Evolutionary conservation across 2,113 vertebrate genomes (phyloP).

Genomic region (Silurus meridionalis): DNA sequence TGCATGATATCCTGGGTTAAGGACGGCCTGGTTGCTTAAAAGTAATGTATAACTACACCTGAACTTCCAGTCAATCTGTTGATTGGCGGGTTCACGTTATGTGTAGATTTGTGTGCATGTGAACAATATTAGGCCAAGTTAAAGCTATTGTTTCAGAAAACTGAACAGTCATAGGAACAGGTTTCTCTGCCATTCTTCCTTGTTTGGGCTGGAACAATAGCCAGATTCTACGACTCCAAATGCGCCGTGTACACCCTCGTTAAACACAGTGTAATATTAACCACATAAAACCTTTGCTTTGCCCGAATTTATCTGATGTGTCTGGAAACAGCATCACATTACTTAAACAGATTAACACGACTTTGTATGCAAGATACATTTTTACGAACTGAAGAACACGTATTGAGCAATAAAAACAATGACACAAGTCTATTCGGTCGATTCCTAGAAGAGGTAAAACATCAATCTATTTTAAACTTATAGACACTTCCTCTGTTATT

Average conservation of each 20-base stretch:
- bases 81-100: not conserved
- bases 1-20: not conserved
- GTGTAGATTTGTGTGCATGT: not conserved
- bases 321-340: not conserved
- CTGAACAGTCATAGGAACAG: not conserved
- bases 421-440: not conserved
- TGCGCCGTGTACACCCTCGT: not conserved
- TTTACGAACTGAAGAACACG: not conserved
- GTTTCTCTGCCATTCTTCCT: not conserved
- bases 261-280: not conserved
- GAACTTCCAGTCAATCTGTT: too few species aligned
- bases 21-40: not conserved
- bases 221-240: not conserved
- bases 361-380: not conserved
- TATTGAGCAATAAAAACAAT: not conserved
- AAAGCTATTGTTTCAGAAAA: not conserved
- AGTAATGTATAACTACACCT: not conserved
- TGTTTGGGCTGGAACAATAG: not conserved
- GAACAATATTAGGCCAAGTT: not conserved
- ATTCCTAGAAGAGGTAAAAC: not conserved
- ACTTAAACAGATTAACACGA: not conserved
- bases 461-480: not conserved
- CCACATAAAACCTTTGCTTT: not conserved
- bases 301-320: too few species aligned
- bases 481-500: not conserved